Percentiles rank a stretch among this genome's conserved stretches.
Evolutionary conservation across 2,797 vertebrate genomes (phyloP).

Genomic region (Brachyalestes nurse): DNA sequence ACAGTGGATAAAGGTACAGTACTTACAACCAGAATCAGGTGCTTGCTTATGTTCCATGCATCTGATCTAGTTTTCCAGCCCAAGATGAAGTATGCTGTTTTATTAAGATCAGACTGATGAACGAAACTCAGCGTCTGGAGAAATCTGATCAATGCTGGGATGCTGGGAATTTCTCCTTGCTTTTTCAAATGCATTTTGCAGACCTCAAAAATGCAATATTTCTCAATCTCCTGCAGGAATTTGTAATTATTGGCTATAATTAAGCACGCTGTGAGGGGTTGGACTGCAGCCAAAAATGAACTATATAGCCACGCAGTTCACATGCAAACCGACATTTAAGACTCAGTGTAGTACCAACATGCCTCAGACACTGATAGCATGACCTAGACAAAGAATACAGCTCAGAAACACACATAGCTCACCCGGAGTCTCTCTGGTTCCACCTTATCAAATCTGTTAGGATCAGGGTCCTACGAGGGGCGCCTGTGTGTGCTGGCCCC

Average conservation of each 20-base stretch:
- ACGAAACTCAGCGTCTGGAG: background rate
- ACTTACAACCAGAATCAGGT: background rate
- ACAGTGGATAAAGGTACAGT: background rate
- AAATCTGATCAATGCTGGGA: slow-evolving; percentile 3
- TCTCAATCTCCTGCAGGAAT: slow-evolving; percentile 30
- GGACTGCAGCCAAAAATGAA: slow-evolving; percentile 28
- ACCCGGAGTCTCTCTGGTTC: slow-evolving; percentile 20
- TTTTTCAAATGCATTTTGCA: background rate
- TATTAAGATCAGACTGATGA: slow-evolving; percentile 16
- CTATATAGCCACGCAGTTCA: slow-evolving; percentile 20
- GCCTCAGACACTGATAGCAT: slow-evolving; percentile 28
- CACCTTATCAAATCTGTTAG: slow-evolving; percentile 52
- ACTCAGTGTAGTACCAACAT: slow-evolving; percentile 24
- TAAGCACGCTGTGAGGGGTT: slow-evolving; percentile 36
- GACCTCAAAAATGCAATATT: slow-evolving; percentile 19
- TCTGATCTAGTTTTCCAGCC: background rate
- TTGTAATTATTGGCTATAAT: slow-evolving; percentile 45
- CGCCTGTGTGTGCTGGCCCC: slow-evolving; percentile 49
- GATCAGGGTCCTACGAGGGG: slow-evolving; percentile 52
- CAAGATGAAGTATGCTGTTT: background rate
- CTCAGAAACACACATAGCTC: slow-evolving; percentile 12
- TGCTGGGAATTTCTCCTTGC: background rate
- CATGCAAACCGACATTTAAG: slow-evolving; percentile 39
- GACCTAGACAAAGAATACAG: slow-evolving; percentile 22
- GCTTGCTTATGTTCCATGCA: background rate